Conservation (phyloP, 2,797 vertebrate species). For the Odontamblyopus lacepedii region DNA sequence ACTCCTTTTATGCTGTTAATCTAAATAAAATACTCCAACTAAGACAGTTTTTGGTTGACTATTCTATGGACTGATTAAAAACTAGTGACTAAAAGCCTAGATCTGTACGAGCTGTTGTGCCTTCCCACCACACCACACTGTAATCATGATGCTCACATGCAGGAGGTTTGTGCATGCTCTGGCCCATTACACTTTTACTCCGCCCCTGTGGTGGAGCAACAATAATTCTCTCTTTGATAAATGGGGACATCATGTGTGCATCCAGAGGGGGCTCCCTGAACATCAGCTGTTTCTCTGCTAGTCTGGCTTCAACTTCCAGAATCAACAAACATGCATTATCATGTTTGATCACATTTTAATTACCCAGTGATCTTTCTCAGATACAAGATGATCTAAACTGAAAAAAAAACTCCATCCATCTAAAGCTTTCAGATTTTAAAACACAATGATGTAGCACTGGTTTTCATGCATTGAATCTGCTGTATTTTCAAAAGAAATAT, state of each 20-base stretch:
- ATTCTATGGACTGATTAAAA: too few relatives aligned
- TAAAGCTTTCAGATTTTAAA: too few relatives aligned
- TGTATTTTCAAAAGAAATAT: too few relatives aligned
- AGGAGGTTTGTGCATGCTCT: conserved; percentile 43
- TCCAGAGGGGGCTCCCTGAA: conserved; percentile 27
- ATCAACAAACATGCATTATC: conserved; percentile 12
- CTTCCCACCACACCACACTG: conserved; percentile 15
- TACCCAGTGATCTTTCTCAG: background rate
- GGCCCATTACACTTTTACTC: conserved; percentile 54
- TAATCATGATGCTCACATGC: conserved; percentile 43
- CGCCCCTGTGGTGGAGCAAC: conserved; percentile 44
- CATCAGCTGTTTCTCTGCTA: conserved; percentile 21
- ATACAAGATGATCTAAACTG: background rate
- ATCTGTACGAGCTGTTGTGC: background rate
- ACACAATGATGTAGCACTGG: too few relatives aligned
- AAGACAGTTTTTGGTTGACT: too few relatives aligned
- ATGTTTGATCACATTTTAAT: conserved; percentile 14
- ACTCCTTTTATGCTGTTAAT: too few relatives aligned
- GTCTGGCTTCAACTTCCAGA: background rate
- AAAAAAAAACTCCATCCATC: too few relatives aligned
- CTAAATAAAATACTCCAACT: too few relatives aligned
- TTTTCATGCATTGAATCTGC: too few relatives aligned
- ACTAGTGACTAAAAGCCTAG: too few relatives aligned
- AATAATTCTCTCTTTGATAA: conserved; percentile 52
- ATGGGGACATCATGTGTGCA: conserved; percentile 46